Percentiles rank a stretch among this genome's conserved stretches.
Conservation (phyloP, 2,888 invertebrate species). For the Eurytoma californica region DNA sequence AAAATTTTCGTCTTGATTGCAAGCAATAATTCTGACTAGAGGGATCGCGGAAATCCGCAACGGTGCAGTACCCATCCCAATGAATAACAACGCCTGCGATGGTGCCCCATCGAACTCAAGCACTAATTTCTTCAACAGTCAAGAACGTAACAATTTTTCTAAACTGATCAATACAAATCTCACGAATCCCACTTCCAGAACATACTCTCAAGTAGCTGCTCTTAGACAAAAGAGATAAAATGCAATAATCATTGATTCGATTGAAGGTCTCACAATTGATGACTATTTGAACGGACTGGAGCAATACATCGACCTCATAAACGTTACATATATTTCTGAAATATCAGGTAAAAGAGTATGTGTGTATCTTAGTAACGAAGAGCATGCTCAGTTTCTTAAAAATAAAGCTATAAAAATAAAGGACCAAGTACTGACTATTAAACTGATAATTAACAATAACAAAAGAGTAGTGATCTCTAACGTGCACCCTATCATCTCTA, state of each 20-base stretch:
- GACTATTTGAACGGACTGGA: conserved; percentile 17
- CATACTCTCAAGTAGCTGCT: too few relatives aligned
- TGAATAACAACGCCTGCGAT: too few relatives aligned
- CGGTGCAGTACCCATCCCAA: too few relatives aligned
- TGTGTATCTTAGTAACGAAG: not conserved
- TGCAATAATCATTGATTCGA: conserved; percentile 25
- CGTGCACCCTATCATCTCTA: not conserved
- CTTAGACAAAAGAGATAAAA: not conserved
- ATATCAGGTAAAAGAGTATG: conserved; percentile 23
- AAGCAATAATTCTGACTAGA: too few relatives aligned
- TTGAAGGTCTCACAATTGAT: not conserved
- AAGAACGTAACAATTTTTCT: too few relatives aligned
- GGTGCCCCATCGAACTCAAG: too few relatives aligned
- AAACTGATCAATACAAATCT: too few relatives aligned
- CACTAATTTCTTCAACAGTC: too few relatives aligned
- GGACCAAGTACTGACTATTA: not conserved
- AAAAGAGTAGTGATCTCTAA: conserved; percentile 33
- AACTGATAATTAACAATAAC: conserved; percentile 15
- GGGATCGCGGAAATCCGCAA: too few relatives aligned
- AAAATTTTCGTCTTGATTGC: too few relatives aligned
- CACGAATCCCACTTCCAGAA: too few relatives aligned
- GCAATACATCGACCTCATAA: not conserved
- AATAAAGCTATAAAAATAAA: conserved; percentile 23
- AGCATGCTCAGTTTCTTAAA: not conserved
- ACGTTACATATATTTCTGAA: conserved; percentile 16